Percentiles rank a stretch among this genome's conserved stretches.
Conservation (phyloP, 2,113 vertebrate species). For the Dipodomys merriami region DNA sequence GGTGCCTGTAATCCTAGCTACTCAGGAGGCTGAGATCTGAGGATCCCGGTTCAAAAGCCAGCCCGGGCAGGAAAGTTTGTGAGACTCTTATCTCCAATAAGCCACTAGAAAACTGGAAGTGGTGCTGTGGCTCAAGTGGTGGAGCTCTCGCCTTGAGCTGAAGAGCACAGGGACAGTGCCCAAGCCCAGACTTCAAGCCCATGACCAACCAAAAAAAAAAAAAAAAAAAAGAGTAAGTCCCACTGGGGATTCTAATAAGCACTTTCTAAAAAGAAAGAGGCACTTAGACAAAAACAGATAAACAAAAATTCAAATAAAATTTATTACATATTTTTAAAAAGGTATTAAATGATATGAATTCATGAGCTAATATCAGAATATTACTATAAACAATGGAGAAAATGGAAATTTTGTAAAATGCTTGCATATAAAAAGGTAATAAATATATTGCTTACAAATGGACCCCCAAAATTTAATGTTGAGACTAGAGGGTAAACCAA, state of each 20-base stretch:
- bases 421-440: background rate
- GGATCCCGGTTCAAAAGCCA: no score
- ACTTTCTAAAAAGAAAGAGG: background rate
- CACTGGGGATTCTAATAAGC: background rate
- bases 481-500: background rate
- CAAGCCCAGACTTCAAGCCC: no score
- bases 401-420: background rate
- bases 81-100: no score
- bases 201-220: no score
- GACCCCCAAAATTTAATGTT: background rate
- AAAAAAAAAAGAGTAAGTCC: no score
- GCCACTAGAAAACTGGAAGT: no score
- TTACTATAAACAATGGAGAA: background rate
- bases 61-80: no score
- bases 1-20: no score
- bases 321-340: constrained; percentile 1
- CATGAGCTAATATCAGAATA: background rate
- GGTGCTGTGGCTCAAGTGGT: no score
- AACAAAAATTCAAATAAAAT: background rate
- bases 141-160: no score
- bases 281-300: background rate
- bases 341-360: background rate
- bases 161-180: no score
- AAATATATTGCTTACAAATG: background rate
- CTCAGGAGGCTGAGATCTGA: no score